Evolutionary conservation across 2,888 invertebrate genomes (phyloP), one percentile per base, ranked within the genome.

Genomic region (Xanthia togata): DNA sequence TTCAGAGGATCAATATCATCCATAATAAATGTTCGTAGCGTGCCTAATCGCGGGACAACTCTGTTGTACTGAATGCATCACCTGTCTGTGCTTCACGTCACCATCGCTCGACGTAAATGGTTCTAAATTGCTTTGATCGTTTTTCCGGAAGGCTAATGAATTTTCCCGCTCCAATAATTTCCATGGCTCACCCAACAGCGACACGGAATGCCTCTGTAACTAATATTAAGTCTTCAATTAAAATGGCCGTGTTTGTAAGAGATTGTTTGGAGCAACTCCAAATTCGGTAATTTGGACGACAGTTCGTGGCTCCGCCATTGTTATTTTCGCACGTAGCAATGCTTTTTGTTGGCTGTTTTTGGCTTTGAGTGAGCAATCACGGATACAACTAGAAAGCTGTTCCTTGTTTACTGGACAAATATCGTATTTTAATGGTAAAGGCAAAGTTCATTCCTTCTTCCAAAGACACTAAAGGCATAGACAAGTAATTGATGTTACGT

Each of bases 71-170:
- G 62, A 59, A 83, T 80, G 79, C 76, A 84, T 87, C 87, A 87
- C 78, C 78, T 88, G 88, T 73, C 80, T 79, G 71, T 70, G 38
- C 63, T 76, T 55, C 85, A 81, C 83, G 82, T 78, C 82, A 83
- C 70, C 83, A 79, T 82, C 88, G 87, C 89, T 92, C 93, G 88
- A 89, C 90, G 91, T 93, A 93, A 94, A 93, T 90, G 91, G 89
- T 90, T 93, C 93, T 93, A 94, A 94, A 95, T 95, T 93, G 93
- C 96, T 96, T 96, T 96, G 96, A 96, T 96, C 96, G 93, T 94
- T 95, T 94, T 95, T 94, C 95, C 95, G 95, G 95, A 95, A 92
- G 93, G 94, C 92, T 95, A 94, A 96, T 95, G 93, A 95, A 96
- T 95, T 94, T 91, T 95, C 92, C 89, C 95, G 94, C 94, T 92